Percentiles rank a stretch among this genome's conserved stretches.
These are phyloP conservation scores for Drosophila repleta DNA, from an alignment of 1,140 invertebrate genomes.

Conservation along the genomic window DNA sequence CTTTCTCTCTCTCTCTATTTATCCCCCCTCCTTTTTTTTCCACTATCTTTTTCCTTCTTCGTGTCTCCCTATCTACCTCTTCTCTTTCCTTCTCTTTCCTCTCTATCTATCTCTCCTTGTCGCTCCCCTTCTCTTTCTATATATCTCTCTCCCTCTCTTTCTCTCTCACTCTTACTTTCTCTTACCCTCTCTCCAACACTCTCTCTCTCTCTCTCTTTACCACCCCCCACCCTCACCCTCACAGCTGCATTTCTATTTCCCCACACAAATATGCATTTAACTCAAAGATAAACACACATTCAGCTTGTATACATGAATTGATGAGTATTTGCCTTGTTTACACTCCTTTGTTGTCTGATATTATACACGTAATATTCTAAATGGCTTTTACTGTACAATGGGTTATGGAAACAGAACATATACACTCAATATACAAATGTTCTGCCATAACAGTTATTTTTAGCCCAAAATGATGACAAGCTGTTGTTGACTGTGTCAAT, in stretches of 20 bases:
- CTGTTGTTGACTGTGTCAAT: constrained; percentile 22
- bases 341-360: constrained; percentile 38
- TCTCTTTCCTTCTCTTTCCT: no score
- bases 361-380: constrained; percentile 37
- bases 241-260: background rate
- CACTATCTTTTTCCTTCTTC: no score
- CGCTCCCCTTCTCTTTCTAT: background rate
- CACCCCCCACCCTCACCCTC: no score
- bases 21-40: no score
- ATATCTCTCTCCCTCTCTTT: background rate
- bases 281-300: constrained; percentile 13
- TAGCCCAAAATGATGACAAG: constrained; percentile 16
- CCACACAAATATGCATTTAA: background rate
- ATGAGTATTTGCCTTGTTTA: constrained; percentile 17
- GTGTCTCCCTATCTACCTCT: background rate
- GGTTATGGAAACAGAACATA: constrained; percentile 21
- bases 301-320: constrained; percentile 7
- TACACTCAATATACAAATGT: constrained; percentile 21
- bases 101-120: background rate
- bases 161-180: background rate
- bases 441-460: constrained; percentile 30
- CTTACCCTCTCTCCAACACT: background rate
- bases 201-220: background rate
- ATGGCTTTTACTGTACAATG: constrained; percentile 32
- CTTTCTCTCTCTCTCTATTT: no score